Base-by-base conservation (phyloP, 2,113 vertebrate species). In the Nothoprocta perdicaria region DNA sequence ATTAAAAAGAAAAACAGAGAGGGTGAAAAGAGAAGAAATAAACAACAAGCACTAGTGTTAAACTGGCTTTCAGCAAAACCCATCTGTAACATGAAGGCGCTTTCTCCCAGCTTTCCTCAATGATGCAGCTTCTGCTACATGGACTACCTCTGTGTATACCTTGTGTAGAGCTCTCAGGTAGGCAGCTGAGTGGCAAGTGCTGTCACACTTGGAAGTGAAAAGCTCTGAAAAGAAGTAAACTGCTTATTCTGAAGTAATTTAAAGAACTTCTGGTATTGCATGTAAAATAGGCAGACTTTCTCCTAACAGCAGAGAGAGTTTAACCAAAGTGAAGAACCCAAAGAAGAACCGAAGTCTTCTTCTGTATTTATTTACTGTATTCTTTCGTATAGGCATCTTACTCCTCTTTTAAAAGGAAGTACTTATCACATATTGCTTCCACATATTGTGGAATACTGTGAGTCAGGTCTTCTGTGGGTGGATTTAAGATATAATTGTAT, bases 21-120 rank as follows among this genome's bases (percentile, higher is more conserved):
- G 15, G 14, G 43, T 4, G 16, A 53, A 27, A 14, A 15, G 9
- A 55, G 27, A 16, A 29, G 43, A 60, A 85, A 82, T 74, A 26
- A 88, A 23, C 3, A 63, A 5, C 18, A 63, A 88, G 7, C n/a
- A 58, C 19, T 57, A 68, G 23, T 4, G 7, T 12, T 86, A 35
- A 29, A 33, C 52, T 74, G 33, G 46, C 19, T 31, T 68, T 84
- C 52, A 81, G 33, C 19, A 35, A 55, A 58, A 45, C n/a, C 27
- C 33, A 29, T 6, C 31, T 61, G 4, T 43, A 27, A 27, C 10
- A 10, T 2, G 17, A 46, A 80, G 6, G 33, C 4, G 48, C 46
- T 26, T 31, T 48, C 10, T 65, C n/a, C 33, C 18, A 12, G 8
- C 15, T 71, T 38, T 69, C 2, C 3, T 8, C n/a, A 0, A 0